Base-by-base conservation (phyloP, 2,888 invertebrate genomes). In the Oscheius sp. region DNA sequence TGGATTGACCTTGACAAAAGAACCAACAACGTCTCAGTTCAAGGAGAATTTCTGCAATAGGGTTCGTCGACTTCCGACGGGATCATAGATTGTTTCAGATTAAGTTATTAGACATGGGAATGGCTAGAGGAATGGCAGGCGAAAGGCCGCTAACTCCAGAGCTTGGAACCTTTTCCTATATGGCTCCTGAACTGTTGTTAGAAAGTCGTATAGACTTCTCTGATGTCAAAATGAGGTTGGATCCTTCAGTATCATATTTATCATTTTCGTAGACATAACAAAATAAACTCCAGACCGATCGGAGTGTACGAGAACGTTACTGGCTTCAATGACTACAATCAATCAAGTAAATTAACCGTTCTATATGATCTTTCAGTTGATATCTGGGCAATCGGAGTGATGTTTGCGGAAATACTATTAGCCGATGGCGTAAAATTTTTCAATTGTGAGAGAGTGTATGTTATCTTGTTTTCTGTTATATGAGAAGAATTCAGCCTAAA, bases 1-100 rank as follows among this genome's bases (percentile, higher is more conserved):
- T 41, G 59, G 59, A 44, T 44, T 59, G 59, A 59, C 59, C 59
- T 44, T 44, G 54, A 54, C 54, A 32, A 54, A 33, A 33, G 54
- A 38, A 38, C 57, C 26, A 41, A 5, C 57, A 57, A 57, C 20
- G 17, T 24, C 26, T 2, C 41, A 57, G 26, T 57, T 57, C 17
- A 59, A 41, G 26, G 41, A 59, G 28, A 59, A 59, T 17, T 44
- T 33, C 33, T 54, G 54, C 32, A 33, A 54, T 54, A 32, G n/a
- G 54, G 54, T 54, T 20, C 5, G 54, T 17, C 47, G 24, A 9
- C 24, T 24, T 22, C 24, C 22, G 2, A 47, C 8, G 3, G 47
- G 20, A 47, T 24, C 20, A 41, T 14, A 14, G 47, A 47, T 22
- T 47, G 22, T 22, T 33, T 14, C 20, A 54, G 54, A 17, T 54